Base-by-base conservation (phyloP, 2,797 vertebrate species). In the Austrolebias charrua region DNA sequence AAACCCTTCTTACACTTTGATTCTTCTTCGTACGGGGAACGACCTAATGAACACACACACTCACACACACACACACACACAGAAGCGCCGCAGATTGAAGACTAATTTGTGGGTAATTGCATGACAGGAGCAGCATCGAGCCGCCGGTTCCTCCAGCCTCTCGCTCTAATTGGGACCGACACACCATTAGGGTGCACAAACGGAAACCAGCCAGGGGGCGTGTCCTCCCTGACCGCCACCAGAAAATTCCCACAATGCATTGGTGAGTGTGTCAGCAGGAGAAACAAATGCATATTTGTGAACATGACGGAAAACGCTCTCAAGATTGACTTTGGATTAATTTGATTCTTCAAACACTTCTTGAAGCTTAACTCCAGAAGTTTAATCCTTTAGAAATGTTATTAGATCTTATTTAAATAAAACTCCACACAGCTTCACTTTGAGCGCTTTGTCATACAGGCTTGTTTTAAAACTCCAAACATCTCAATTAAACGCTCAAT, bases 71-170 rank as follows among this genome's bases (percentile, higher is more conserved):
- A n/a, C n/a, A n/a, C 59, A 33, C 58, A 61, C 73, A 58, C 66
- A 48, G 14, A 35, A 33, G 81, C 51, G 79, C 79, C 81, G 81
- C 74, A 79, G 82, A 86, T 85, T 85, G 82, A 86, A 84, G 88
- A 85, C 81, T 92, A 85, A 91, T 92, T 90, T 89, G 88, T 80
- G 86, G 78, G 84, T 91, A 92, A 91, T 92, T 92, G 83, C 63
- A 63, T 90, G 89, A 91, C 85, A 85, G 84, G 71, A 83, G 82
- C 72, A 88, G 84, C 83, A 80, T 77, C 43, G 67, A 81, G 80
- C 78, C 74, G 24, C 24, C 24, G 24, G 24, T 24, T 24, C 24
- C 24, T 68, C 51, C 63, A 87, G 83, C 85, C 81, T 60, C 69
- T 78, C 71, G 73, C 69, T 68, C 77, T 90, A 87, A 90, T 92